A percentile compares a stretch with the other conserved stretches of the same genome.
Evolutionary conservation across 2,888 invertebrate genomes (phyloP).

Genomic region (Mythimna loreyi): DNA sequence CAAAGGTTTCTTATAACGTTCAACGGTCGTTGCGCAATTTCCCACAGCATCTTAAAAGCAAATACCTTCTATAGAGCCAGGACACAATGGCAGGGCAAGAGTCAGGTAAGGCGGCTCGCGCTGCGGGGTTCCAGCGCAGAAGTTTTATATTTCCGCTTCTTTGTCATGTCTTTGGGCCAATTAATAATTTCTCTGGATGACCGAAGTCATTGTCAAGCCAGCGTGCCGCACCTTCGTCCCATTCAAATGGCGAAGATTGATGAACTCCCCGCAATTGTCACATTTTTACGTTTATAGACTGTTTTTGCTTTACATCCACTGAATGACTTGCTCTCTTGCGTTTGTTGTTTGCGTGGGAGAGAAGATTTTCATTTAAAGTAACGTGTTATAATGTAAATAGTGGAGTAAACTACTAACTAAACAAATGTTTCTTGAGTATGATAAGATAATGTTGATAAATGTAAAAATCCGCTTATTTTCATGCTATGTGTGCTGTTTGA

Average conservation of each 20-base stretch:
- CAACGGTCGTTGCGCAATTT: conserved; percentile 88
- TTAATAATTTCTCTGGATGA: conserved; percentile 90
- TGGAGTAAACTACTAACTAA: conserved; percentile 36
- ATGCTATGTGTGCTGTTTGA: conserved; percentile 32
- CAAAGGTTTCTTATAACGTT: conserved; percentile 75
- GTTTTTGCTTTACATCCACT: conserved; percentile 76
- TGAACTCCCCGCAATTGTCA: conserved; percentile 88
- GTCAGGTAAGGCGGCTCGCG: conserved; percentile 89
- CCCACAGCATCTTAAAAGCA: conserved; percentile 87
- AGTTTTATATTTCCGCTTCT: conserved; percentile 91
- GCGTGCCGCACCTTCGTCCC: conserved; percentile 77
- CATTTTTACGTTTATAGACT: conserved; percentile 87
- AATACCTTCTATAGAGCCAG: conserved; percentile 86
- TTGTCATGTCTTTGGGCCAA: conserved; percentile 86
- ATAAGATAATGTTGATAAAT: conserved; percentile 49
- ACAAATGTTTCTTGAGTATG: conserved; percentile 28
- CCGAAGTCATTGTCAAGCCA: conserved; percentile 86
- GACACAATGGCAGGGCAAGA: conserved; percentile 89
- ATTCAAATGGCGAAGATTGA: conserved; percentile 87
- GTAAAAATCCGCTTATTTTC: conserved; percentile 32
- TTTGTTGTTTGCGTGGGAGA: conserved; percentile 41
- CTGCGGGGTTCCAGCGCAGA: conserved; percentile 86
- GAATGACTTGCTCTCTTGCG: conserved; percentile 71
- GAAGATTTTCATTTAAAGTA: conserved; percentile 33
- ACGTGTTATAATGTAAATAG: conserved; percentile 33